Base-by-base conservation (phyloP, 2,797 vertebrate species). In the Rousettus madagascariensis region DNA sequence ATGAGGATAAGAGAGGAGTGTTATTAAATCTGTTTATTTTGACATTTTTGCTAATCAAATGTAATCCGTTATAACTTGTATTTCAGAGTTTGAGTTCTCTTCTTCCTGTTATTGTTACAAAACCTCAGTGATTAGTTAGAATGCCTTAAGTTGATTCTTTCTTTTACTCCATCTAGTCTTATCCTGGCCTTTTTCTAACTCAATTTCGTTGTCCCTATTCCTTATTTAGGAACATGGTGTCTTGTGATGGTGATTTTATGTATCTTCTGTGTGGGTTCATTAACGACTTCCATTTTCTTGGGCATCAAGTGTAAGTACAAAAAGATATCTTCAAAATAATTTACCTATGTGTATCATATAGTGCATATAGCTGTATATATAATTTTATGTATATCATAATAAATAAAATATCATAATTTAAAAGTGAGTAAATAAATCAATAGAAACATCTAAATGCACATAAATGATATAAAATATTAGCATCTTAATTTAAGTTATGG, bases 301-400 rank as follows among this genome's bases (percentile, higher is more conserved):
- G 92, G 95, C 71, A 36, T 97, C 86, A 97, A 96, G 30, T 93
- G 97, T 97, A 97, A 97, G 97, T 97, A 97, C 11, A 82, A 84
- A 94, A 83, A 11, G 1, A 7, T 59, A 72, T 68, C 53, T 90
- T 96, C 57, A 59, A 87, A 87, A 43, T 74, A 65, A 71, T 30
- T 20, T 71, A 19, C 28, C 24, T 43, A 41, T 43, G 53, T 84
- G 20, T 9, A 19, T 43, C 61, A 77, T 53, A 8, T 38, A 74
- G 12, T 77, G 53, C 4, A 53, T 41, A 17, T 59, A 74, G 10
- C 30, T 83, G 19, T 69, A 43, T 28, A 38, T 41, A n/a, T 10
- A 72, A 63, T n/a, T 38, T n/a, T 57, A 24, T 16, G 3, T 55
- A 41, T 43, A 15, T 84, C 1, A 46, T 87, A 77, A 79, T 65